Evolutionary conservation across 2,888 invertebrate genomes (phyloP).

Genomic region (Autographa pulchrina): DNA sequence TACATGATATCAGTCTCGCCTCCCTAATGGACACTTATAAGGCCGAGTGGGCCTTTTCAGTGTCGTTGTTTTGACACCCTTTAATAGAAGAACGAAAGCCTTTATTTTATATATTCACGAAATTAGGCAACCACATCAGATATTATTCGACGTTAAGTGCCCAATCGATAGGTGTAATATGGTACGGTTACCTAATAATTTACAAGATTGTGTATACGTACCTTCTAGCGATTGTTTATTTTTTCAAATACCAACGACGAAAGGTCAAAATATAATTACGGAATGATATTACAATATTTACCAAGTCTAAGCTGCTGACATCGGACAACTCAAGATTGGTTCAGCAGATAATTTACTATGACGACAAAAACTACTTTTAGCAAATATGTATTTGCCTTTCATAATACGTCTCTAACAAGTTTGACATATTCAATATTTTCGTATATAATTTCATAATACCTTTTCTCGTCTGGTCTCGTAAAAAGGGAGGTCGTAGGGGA

Average conservation of each 20-base stretch:
- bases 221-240: background rate
- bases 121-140: slow-evolving; percentile 50
- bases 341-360: too few relatives aligned
- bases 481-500: slow-evolving; percentile 37
- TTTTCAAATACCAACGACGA: background rate
- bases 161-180: slow-evolving; percentile 2
- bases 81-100: slow-evolving; percentile 66
- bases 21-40: slow-evolving; percentile 85
- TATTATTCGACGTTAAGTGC: slow-evolving; percentile 10
- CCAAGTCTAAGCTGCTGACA: too few relatives aligned
- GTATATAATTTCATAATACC: slow-evolving; percentile 54
- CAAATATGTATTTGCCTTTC: too few relatives aligned
- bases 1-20: slow-evolving; percentile 79
- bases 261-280: too few relatives aligned
- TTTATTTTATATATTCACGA: slow-evolving; percentile 57
- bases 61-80: slow-evolving; percentile 74
- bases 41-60: slow-evolving; percentile 75
- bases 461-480: slow-evolving; percentile 52
- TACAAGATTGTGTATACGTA: too few relatives aligned
- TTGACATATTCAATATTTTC: too few relatives aligned
- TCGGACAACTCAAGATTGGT: too few relatives aligned
- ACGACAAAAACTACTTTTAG: too few relatives aligned
- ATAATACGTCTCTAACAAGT: too few relatives aligned
- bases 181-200: background rate
- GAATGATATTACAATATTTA: too few relatives aligned